These are phyloP conservation scores for Diploscapter pachys DNA, from an alignment of 1,140 invertebrate species.

Conservation along the genomic window DNA sequence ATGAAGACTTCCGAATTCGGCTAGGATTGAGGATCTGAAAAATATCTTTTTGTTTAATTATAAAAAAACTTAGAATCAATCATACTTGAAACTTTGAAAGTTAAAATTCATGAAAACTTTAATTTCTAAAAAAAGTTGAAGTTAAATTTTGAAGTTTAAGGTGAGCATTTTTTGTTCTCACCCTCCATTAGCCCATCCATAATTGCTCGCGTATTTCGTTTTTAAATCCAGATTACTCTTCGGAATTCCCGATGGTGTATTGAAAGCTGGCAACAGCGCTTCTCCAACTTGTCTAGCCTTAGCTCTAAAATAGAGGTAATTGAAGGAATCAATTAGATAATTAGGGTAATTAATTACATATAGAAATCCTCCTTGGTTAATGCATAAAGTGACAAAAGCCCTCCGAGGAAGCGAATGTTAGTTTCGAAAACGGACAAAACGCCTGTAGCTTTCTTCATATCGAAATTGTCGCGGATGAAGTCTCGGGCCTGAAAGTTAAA, in stretches of 20 bases:
- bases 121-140: too few relatives aligned
- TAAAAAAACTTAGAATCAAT: too few relatives aligned
- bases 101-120: too few relatives aligned
- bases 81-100: too few relatives aligned
- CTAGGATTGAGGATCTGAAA: constrained; percentile 77
- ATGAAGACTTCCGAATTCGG: constrained; percentile 92
- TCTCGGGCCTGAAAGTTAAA: constrained; percentile 31
- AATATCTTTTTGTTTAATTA: too few relatives aligned
- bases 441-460: constrained; percentile 41
- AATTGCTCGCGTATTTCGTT: constrained; percentile 71
- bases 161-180: constrained; percentile 50
- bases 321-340: constrained; percentile 2
- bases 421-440: constrained; percentile 89
- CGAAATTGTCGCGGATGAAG: constrained; percentile 48
- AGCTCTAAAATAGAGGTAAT: constrained; percentile 68
- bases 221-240: constrained; percentile 66
- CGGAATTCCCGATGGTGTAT: constrained; percentile 92
- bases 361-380: constrained; percentile 82
- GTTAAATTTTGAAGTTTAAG: too few relatives aligned
- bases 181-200: constrained; percentile 90
- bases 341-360: constrained; percentile 34
- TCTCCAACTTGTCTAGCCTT: constrained; percentile 88
- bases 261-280: constrained; percentile 89
- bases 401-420: constrained; percentile 94
- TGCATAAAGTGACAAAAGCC: constrained; percentile 83